phyloP scores from a whole-genome alignment of 2,113 vertebrate species.

The Bubo scandiacus region DNA sequence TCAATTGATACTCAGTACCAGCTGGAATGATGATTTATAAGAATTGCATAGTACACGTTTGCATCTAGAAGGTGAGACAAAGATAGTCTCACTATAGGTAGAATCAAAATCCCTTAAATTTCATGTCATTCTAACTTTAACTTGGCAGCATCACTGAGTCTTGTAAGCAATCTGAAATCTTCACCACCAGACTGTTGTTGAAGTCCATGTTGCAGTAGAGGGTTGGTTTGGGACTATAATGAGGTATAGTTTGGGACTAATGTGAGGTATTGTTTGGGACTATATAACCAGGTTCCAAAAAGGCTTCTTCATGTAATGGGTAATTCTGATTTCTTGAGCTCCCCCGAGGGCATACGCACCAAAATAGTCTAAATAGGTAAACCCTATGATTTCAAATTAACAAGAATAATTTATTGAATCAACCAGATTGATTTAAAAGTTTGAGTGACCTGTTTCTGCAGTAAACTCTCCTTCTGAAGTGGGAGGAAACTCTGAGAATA shows the following conservation, averaged over 20 bases:
- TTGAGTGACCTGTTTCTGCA: background rate
- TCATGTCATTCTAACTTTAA: background rate
- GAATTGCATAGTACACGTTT: background rate
- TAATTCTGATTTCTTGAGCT: background rate
- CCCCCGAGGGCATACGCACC: background rate
- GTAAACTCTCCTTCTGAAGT: background rate
- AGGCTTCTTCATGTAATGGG: background rate
- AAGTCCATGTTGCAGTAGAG: background rate
- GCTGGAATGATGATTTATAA: background rate
- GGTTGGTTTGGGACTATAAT: background rate
- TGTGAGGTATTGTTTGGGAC: background rate
- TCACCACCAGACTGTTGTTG: background rate
- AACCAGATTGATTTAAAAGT: background rate
- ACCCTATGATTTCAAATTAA: background rate
- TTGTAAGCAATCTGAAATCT: background rate
- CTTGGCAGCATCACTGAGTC: background rate
- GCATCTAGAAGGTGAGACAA: background rate
- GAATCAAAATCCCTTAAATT: background rate
- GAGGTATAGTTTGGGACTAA: background rate
- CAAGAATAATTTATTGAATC: background rate
- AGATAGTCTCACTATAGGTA: accelerated
- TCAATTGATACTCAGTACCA: background rate
- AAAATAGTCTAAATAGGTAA: background rate
- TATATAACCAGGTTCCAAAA: background rate
- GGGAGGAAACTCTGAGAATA: background rate